Evolutionary conservation across 2,113 vertebrate genomes (phyloP).

Genomic region (Entomyzon cyanotis): DNA sequence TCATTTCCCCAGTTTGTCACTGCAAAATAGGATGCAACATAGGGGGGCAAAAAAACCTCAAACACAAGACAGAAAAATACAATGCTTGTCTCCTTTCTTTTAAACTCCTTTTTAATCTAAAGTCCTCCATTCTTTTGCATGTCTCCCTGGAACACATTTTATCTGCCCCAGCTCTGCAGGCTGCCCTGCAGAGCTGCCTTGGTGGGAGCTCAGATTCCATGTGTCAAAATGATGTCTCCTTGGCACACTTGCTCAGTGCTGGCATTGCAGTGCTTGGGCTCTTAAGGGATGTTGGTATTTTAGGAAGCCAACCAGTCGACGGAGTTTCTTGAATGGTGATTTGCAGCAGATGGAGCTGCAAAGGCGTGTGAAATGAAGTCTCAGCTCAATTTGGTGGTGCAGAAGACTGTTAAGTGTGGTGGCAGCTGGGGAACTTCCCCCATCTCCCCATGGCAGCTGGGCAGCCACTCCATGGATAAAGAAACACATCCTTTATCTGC

Average conservation of each 20-base stretch:
- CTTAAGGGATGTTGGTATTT: conserved; percentile 15
- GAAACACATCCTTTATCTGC: neutral
- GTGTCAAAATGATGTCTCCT: neutral
- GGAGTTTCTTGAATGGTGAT: conserved; percentile 10
- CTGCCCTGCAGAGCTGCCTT: neutral
- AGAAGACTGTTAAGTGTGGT: neutral
- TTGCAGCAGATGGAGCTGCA: conserved; percentile 44
- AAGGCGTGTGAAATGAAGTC: neutral
- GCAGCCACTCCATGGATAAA: neutral
- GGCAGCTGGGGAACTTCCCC: neutral
- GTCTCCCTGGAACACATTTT: neutral
- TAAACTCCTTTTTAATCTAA: neutral
- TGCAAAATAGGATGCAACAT: neutral
- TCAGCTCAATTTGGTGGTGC: neutral
- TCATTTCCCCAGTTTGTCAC: neutral
- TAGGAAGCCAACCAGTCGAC: neutral
- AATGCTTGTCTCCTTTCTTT: neutral
- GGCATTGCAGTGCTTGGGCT: neutral
- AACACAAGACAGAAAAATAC: neutral
- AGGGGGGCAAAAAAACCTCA: neutral
- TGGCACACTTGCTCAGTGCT: neutral
- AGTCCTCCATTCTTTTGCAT: neutral
- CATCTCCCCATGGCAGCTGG: neutral
- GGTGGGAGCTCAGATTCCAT: neutral
- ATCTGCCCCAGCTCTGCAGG: neutral